A percentile compares a stretch with the other conserved stretches of the same genome.
These are phyloP conservation scores for Sceloporus tristichus DNA, from an alignment of 2,113 vertebrate species.

Conservation along the genomic window DNA sequence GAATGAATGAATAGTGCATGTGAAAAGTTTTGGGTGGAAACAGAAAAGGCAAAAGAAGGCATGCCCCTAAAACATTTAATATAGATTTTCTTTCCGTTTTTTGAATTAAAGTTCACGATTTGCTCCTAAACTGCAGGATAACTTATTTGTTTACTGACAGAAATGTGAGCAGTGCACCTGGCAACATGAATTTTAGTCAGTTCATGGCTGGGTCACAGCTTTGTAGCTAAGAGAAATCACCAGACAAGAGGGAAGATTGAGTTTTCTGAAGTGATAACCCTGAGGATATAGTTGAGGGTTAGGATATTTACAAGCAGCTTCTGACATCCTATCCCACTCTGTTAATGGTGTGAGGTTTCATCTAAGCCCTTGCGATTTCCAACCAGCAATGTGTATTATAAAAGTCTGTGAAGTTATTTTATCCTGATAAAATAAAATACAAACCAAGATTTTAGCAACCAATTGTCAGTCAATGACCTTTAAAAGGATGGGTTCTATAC, in stretches of 20 bases:
- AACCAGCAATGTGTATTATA: neutral
- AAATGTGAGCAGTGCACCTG: constrained; percentile 4
- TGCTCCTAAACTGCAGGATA: neutral
- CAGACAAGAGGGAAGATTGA: constrained; percentile 20
- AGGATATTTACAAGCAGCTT: neutral
- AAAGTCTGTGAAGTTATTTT: neutral
- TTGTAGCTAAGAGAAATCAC: constrained; percentile 20
- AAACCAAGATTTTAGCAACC: neutral
- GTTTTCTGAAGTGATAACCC: constrained; percentile 25
- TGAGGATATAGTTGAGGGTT: neutral
- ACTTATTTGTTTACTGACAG: constrained; percentile 22
- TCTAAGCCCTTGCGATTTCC: neutral
- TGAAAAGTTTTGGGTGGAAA: neutral
- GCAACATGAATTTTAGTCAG: constrained; percentile 14
- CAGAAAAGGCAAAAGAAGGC: neutral
- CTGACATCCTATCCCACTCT: constrained; percentile 13
- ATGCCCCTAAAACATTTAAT: neutral
- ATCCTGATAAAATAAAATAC: neutral
- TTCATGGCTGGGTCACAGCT: constrained; percentile 10
- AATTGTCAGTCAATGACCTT: too few species aligned
- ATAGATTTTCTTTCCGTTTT: neutral
- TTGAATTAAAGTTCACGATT: neutral
- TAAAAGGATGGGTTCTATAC: too few species aligned
- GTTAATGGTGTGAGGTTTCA: neutral
- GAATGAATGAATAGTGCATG: too few species aligned